These are phyloP conservation scores for Macrosoma leucophasiata DNA, from an alignment of 2,888 invertebrate species.

Conservation along the genomic window DNA sequence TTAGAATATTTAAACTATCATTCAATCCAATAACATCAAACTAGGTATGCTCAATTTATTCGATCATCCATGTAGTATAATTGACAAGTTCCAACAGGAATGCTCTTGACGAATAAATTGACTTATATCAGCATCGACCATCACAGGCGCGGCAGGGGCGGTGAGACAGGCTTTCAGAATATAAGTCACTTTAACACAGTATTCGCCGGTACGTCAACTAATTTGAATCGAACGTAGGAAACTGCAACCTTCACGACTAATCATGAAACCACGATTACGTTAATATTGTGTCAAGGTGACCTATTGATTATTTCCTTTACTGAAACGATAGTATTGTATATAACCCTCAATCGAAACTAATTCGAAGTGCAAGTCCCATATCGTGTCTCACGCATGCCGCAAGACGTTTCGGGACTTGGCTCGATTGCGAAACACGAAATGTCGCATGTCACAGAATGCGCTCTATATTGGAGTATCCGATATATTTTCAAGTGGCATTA, in stretches of 20 bases:
- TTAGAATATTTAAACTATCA: too few species aligned
- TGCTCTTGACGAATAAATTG: too few species aligned
- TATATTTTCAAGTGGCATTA: slow-evolving; percentile 44
- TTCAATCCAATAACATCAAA: too few species aligned
- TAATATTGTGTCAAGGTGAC: slow-evolving; percentile 40
- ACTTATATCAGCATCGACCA: too few species aligned
- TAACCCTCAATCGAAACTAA: slow-evolving; percentile 30
- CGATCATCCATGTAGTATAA: too few species aligned
- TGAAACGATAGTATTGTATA: slow-evolving; percentile 38
- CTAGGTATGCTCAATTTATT: too few species aligned
- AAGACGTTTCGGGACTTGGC: too few species aligned
- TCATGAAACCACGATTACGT: slow-evolving; percentile 27
- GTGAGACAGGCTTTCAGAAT: too few species aligned
- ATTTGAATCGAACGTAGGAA: slow-evolving; percentile 11
- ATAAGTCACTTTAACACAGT: slow-evolving; percentile 20
- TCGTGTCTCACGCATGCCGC: slow-evolving; percentile 1
- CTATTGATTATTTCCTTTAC: slow-evolving; percentile 34
- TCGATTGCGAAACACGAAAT: not conserved
- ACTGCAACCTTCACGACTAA: slow-evolving; percentile 22
- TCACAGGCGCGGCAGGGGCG: too few species aligned
- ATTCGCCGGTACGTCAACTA: slow-evolving; percentile 14
- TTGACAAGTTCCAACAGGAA: too few species aligned
- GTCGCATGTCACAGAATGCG: not conserved
- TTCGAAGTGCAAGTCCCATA: slow-evolving; percentile 4
- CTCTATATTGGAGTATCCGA: slow-evolving; percentile 2